Base-by-base conservation (phyloP, 2,797 vertebrate species). In the Lacerta agilis region DNA sequence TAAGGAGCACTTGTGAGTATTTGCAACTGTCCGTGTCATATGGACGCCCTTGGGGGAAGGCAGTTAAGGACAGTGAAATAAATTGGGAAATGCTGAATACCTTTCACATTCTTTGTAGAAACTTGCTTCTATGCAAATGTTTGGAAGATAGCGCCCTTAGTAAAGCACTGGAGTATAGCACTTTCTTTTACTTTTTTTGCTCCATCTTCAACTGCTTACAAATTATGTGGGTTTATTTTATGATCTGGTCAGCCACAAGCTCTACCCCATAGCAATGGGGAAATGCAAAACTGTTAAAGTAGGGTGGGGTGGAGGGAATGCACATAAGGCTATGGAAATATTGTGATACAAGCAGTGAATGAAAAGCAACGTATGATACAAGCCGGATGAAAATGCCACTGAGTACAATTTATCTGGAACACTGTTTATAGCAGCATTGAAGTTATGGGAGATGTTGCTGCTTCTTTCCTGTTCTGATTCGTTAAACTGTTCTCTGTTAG, bases 1-100 rank as follows among this genome's bases (percentile, higher is more conserved):
- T 80, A 93, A 94, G 75, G 93, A 0, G 75, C 87, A 95, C 94
- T 91, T 95, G 95, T 95, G 94, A 95, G 94, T 96, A 96, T 43
- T 86, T 27, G 88, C 43, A 88, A 91, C 89, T 91, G 91, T 86
- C 92, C 81, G 6, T 71, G 66, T 77, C 38, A 9, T 33, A 81
- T 75, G 83, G 71, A 81, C 43, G 80, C 69, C 87, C 87, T 49
- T 10, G 5, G 2, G 49, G 86, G 89, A 72, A 91, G 78, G 72
- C 86, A 69, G 18, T 0, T 82, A 85, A 87, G 38, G 81, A 91
- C 15, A 64, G 86, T 80, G 29, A 90, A 78, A 58, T 66, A 23
- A 87, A 87, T 36, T 18, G 78, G 91, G 58, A 75, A 17, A 85
- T 0, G 43, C 17, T 90, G 82, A 38, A 90, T 43, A 71, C 15